A percentile compares a stretch with the other conserved stretches of the same genome.
Conservation (phyloP, 2,888 invertebrate species). For the Agriopis marginaria region DNA sequence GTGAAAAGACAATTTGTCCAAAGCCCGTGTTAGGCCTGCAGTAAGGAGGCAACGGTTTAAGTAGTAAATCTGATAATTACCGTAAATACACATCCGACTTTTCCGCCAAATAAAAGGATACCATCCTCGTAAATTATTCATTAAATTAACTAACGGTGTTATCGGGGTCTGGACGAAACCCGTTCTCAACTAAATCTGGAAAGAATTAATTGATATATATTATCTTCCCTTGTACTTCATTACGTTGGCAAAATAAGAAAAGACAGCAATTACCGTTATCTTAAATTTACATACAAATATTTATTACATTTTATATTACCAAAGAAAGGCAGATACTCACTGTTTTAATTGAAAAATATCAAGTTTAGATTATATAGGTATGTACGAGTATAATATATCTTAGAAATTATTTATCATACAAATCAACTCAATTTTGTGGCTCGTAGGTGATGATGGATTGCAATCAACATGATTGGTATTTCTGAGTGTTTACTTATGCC, state of each 20-base stretch:
- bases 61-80: background rate
- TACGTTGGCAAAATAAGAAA: slow-evolving; percentile 30
- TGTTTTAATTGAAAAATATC: too few species aligned
- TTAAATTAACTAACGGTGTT: slow-evolving; percentile 14
- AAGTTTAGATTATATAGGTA: too few species aligned
- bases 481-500: too few species aligned
- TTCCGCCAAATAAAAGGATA: background rate
- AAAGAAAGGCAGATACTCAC: background rate
- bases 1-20: too few species aligned
- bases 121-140: background rate
- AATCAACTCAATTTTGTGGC: too few species aligned
- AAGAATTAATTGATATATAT: slow-evolving; percentile 30
- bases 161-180: slow-evolving; percentile 12
- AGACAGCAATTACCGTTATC: slow-evolving; percentile 17
- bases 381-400: too few species aligned
- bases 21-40: too few species aligned
- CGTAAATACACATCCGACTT: background rate
- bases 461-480: too few species aligned
- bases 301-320: slow-evolving; percentile 1
- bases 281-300: slow-evolving; percentile 21
- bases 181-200: slow-evolving; percentile 34
- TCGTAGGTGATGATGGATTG: too few species aligned
- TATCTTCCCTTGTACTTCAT: slow-evolving; percentile 11
- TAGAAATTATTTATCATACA: too few species aligned
- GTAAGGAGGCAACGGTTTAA: background rate